phyloP scores from a whole-genome alignment of 2,888 invertebrate species.

The Orthosia incerta region DNA sequence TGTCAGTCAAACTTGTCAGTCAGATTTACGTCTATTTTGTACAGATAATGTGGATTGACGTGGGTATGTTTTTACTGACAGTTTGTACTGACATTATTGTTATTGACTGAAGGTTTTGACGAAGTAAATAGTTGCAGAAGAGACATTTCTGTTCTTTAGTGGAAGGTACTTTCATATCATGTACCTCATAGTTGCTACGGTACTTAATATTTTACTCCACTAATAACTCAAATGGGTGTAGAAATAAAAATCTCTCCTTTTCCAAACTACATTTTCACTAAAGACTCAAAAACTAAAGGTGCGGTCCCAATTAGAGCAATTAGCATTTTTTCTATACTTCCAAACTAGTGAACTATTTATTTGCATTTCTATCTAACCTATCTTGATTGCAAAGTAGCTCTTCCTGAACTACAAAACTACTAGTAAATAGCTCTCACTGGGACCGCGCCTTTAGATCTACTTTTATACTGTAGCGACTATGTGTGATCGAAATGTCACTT shows the following conservation, averaged over 20 bases:
- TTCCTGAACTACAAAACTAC: too few relatives aligned
- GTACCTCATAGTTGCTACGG: background rate
- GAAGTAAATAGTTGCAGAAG: constrained; percentile 25
- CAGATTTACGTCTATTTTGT: constrained; percentile 35
- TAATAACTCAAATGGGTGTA: background rate
- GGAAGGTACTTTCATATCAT: background rate
- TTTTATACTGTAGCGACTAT: background rate
- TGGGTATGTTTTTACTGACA: constrained; percentile 21
- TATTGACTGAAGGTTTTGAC: constrained; percentile 28
- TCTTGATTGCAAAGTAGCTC: too few relatives aligned
- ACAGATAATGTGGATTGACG: constrained; percentile 29
- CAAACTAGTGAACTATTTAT: too few relatives aligned
- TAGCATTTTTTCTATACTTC: too few relatives aligned
- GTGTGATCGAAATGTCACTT: constrained; percentile 10
- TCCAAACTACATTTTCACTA: background rate
- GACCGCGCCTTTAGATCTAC: background rate
- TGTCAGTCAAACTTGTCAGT: constrained; percentile 24
- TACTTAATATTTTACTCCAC: background rate
- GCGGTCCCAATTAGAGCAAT: too few relatives aligned
- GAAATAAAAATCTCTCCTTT: background rate
- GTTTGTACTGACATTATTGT: background rate
- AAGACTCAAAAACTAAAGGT: background rate
- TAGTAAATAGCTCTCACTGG: too few relatives aligned
- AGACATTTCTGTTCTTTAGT: background rate
- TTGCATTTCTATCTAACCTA: too few relatives aligned